Evolutionary conservation across 2,888 invertebrate genomes (phyloP).

Genomic region (Oligia fasciuncula): DNA sequence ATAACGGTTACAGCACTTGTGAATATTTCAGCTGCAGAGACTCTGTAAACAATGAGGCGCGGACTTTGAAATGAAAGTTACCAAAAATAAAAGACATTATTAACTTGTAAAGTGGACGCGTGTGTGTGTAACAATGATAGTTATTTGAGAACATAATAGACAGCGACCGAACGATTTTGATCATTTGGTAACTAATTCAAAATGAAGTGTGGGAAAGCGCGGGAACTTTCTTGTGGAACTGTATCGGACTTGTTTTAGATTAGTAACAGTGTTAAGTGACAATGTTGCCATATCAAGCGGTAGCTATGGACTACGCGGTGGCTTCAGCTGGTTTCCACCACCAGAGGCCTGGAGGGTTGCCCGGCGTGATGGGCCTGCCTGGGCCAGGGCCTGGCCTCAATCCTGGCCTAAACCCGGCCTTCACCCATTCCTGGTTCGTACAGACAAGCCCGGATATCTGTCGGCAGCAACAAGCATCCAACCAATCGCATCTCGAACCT

Average conservation of each 20-base stretch:
- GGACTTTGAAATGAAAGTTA: constrained; percentile 56
- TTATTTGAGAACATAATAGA: constrained; percentile 54
- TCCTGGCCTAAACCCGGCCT: constrained; percentile 92
- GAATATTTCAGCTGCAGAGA: constrained; percentile 59
- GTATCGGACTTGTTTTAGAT: constrained; percentile 71
- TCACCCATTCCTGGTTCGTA: constrained; percentile 98
- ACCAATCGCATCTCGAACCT: constrained; percentile 96
- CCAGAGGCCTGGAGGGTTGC: constrained; percentile 88
- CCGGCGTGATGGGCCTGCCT: constrained; percentile 90
- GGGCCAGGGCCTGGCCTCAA: constrained; percentile 87
- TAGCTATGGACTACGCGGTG: constrained; percentile 96
- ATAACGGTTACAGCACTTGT: constrained; percentile 67
- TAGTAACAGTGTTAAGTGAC: constrained; percentile 75
- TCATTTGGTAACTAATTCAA: constrained; percentile 63
- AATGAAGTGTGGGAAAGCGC: constrained; percentile 76
- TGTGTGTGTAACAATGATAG: constrained; percentile 69
- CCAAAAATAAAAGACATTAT: constrained; percentile 57
- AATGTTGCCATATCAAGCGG: constrained; percentile 97
- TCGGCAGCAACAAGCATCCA: constrained; percentile 94
- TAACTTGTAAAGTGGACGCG: constrained; percentile 63
- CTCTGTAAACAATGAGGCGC: constrained; percentile 62
- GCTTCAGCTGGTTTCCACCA: constrained; percentile 89
- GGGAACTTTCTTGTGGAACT: constrained; percentile 73
- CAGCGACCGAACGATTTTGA: constrained; percentile 67
- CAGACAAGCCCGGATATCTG: constrained; percentile 96